Evolutionary conservation across 2,888 invertebrate genomes (phyloP).

Genomic region (Gastrophysa polygoni): DNA sequence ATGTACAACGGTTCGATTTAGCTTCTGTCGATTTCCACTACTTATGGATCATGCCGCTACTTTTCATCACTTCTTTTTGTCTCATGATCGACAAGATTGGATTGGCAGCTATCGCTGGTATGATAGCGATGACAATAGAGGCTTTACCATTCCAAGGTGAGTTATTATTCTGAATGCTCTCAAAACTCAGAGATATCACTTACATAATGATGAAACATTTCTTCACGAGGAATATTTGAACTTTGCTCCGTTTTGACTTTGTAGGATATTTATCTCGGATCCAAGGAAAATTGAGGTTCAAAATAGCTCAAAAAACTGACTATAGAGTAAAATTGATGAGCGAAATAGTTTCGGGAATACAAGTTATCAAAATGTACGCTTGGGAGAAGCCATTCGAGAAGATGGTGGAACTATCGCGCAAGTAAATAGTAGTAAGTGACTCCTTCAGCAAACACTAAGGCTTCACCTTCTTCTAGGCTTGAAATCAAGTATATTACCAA

Average conservation of each 20-base stretch:
- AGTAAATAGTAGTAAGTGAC: slow-evolving; percentile 55
- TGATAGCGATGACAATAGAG: slow-evolving; percentile 64
- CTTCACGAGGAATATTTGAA: too few relatives aligned
- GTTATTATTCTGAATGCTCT: too few relatives aligned
- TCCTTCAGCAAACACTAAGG: not conserved
- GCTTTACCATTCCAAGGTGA: slow-evolving; percentile 62
- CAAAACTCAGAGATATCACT: too few relatives aligned
- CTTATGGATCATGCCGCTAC: slow-evolving; percentile 81
- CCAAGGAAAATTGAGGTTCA: slow-evolving; percentile 56
- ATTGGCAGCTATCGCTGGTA: slow-evolving; percentile 66
- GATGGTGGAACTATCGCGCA: slow-evolving; percentile 65
- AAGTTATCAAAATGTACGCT: slow-evolving; percentile 80
- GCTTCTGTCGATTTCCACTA: slow-evolving; percentile 75
- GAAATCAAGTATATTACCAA: slow-evolving; percentile 71
- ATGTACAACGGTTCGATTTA: slow-evolving; percentile 81
- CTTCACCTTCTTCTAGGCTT: slow-evolving; percentile 24
- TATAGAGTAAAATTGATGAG: slow-evolving; percentile 74
- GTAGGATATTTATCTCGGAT: slow-evolving; percentile 57
- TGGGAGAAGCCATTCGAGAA: slow-evolving; percentile 76
- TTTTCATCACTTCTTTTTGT: slow-evolving; percentile 67
- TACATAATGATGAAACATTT: too few relatives aligned
- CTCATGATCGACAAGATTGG: slow-evolving; percentile 65
- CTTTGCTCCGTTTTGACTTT: slow-evolving; percentile 20
- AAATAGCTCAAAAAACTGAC: slow-evolving; percentile 64
- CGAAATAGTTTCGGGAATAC: slow-evolving; percentile 74